phyloP scores from a whole-genome alignment of 2,797 vertebrate genomes.

The Siniperca undulata region DNA sequence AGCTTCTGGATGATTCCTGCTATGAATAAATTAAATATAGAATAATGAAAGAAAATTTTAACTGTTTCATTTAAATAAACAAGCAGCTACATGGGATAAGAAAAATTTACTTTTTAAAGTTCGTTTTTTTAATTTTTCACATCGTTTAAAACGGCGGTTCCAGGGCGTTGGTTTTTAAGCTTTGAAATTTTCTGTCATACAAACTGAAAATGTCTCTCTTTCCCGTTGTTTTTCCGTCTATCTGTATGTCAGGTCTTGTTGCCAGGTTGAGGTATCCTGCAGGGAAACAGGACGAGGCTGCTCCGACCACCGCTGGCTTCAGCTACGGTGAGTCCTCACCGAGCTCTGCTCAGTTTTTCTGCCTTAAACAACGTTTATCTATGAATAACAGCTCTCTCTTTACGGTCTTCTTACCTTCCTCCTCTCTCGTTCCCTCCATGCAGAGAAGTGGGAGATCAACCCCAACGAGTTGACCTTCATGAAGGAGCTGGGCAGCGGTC shows the following conservation, averaged over 20 bases:
- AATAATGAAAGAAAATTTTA: too few relatives aligned
- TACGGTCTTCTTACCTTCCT: not conserved
- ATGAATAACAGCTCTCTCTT: not conserved
- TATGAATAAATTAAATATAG: too few relatives aligned
- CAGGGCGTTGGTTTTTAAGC: too few relatives aligned
- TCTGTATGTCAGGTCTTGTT: slow-evolving; percentile 87
- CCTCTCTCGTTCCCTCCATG: not conserved
- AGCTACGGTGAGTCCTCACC: slow-evolving; percentile 90
- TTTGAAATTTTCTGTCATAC: too few relatives aligned
- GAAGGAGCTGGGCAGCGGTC: slow-evolving; percentile 89
- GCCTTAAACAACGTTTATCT: not conserved
- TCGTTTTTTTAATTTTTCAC: too few relatives aligned
- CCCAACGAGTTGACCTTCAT: slow-evolving; percentile 87
- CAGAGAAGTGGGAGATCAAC: slow-evolving; percentile 92
- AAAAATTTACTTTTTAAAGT: too few relatives aligned
- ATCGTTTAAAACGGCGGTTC: too few relatives aligned
- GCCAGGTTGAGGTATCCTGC: slow-evolving; percentile 93
- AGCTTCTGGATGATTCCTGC: not conserved
- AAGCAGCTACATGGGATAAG: not conserved
- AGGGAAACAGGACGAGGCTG: slow-evolving; percentile 84
- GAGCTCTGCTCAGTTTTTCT: not conserved
- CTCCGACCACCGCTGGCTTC: slow-evolving; percentile 94
- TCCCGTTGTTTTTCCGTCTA: not conserved
- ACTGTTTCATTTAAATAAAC: too few relatives aligned
- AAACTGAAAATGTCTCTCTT: too few relatives aligned